These are phyloP conservation scores for Diorhabda sublineata DNA, from an alignment of 1,140 invertebrate species.

Conservation along the genomic window DNA sequence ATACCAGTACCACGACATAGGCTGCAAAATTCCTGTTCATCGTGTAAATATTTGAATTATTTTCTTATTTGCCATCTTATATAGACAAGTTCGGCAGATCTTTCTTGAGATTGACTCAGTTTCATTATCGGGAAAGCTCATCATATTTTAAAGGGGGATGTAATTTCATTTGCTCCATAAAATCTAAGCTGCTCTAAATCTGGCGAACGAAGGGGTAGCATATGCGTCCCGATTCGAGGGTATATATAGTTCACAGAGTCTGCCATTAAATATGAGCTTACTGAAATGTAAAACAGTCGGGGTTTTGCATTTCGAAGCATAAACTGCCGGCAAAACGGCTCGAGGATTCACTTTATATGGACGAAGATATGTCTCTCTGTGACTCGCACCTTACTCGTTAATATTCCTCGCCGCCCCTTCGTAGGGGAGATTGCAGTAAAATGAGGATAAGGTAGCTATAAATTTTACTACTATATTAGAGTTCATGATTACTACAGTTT, in stretches of 20 bases:
- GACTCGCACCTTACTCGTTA: constrained; percentile 35
- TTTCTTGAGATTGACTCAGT: constrained; percentile 42
- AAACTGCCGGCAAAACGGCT: constrained; percentile 49
- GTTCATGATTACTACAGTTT: too few species aligned
- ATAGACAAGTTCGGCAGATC: constrained; percentile 12
- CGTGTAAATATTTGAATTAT: too few species aligned
- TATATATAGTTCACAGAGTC: constrained; percentile 45
- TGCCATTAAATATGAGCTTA: constrained; percentile 50
- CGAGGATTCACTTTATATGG: constrained; percentile 46
- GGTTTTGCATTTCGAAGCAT: constrained; percentile 48
- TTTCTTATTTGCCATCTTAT: too few species aligned
- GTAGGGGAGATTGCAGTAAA: constrained; percentile 9
- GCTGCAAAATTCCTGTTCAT: too few species aligned
- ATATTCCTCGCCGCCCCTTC: constrained; percentile 17
- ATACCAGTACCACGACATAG: too few species aligned
- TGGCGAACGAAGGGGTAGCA: constrained; percentile 41
- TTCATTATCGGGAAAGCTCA: constrained; percentile 49
- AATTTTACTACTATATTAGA: background rate
- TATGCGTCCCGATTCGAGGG: constrained; percentile 41
- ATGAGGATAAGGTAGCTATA: background rate
- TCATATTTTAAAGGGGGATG: constrained; percentile 49
- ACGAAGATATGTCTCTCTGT: constrained; percentile 32
- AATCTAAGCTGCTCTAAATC: constrained; percentile 48
- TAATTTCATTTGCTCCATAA: constrained; percentile 51
- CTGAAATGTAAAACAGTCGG: constrained; percentile 50